These are phyloP conservation scores for Bemisia tabaci DNA, from an alignment of 1,140 invertebrate genomes.

Conservation along the genomic window DNA sequence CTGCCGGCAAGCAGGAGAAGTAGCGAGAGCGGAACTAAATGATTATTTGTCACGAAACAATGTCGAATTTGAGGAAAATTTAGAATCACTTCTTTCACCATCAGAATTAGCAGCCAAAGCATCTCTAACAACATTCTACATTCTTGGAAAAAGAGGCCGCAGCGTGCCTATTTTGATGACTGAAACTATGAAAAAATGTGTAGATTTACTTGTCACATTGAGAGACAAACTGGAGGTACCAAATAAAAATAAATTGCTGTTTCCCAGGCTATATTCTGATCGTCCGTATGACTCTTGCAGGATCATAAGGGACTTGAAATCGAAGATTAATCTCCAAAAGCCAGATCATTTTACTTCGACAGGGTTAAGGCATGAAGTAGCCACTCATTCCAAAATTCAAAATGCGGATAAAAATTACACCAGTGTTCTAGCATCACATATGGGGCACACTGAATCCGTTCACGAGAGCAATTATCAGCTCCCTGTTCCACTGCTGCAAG, in stretches of 20 bases:
- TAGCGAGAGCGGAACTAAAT: background rate
- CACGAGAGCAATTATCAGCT: too few species aligned
- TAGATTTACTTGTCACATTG: background rate
- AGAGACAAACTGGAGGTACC: background rate
- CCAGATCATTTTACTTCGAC: background rate
- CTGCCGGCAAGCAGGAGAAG: background rate
- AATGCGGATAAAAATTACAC: background rate
- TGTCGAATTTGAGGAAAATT: background rate
- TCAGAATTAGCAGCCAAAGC: background rate
- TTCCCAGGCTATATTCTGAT: background rate
- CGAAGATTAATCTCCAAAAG: background rate
- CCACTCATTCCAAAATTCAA: background rate
- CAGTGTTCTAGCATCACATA: background rate
- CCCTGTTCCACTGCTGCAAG: too few species aligned
- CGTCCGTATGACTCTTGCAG: background rate
- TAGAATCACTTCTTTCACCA: background rate
- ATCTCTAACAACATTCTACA: background rate
- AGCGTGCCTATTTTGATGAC: background rate
- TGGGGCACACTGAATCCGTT: too few species aligned
- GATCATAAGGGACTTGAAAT: background rate
- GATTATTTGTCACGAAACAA: background rate
- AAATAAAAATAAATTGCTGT: background rate
- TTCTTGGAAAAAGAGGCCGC: background rate
- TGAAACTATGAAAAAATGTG: background rate
- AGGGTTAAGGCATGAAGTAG: background rate